Conservation (phyloP, 2,888 invertebrate species). For the Pomacea canaliculata region DNA sequence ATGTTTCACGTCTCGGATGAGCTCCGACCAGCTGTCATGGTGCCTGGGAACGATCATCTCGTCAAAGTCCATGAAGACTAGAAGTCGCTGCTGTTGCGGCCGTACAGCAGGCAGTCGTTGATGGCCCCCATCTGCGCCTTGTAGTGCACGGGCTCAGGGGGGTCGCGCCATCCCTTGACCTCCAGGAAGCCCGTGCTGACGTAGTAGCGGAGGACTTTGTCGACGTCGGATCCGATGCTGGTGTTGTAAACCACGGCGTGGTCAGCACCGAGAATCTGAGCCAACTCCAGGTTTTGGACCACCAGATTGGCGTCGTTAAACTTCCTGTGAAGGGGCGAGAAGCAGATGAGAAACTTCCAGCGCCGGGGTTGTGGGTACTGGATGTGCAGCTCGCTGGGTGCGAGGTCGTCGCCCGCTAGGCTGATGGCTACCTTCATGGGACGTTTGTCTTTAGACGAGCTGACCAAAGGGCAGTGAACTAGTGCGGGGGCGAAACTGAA, state of each 20-base stretch:
- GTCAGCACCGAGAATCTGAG: constrained; percentile 10
- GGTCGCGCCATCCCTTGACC: constrained; percentile 4
- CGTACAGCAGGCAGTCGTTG: constrained; percentile 17
- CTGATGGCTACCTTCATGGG: constrained; percentile 3
- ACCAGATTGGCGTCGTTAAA: constrained; percentile 6
- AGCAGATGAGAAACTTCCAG: constrained; percentile 17
- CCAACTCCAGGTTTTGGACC: constrained; percentile 16
- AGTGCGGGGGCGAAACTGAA: constrained; percentile 5
- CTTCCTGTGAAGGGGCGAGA: constrained; percentile 10
- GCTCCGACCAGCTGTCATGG: constrained; percentile 2
- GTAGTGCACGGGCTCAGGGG: constrained; percentile 17
- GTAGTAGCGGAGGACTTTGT: constrained; percentile 6
- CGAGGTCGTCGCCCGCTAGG: not conserved
- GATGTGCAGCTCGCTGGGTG: not conserved
- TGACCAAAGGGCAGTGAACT: not conserved
- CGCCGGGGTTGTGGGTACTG: constrained; percentile 10
- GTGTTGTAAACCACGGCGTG: constrained; percentile 20
- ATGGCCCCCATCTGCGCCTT: constrained; percentile 20
- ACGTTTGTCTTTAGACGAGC: not conserved
- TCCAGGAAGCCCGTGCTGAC: constrained; percentile 14
- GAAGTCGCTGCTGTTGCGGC: constrained; percentile 7
- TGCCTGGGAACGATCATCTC: constrained; percentile 17
- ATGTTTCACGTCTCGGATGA: not conserved
- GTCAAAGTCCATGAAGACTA: constrained; percentile 19
- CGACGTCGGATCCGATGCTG: not conserved